A percentile compares a stretch with the other conserved stretches of the same genome.
These are phyloP conservation scores for Loriculus beryllinus DNA, from an alignment of 2,797 vertebrate genomes.

Conservation along the genomic window DNA sequence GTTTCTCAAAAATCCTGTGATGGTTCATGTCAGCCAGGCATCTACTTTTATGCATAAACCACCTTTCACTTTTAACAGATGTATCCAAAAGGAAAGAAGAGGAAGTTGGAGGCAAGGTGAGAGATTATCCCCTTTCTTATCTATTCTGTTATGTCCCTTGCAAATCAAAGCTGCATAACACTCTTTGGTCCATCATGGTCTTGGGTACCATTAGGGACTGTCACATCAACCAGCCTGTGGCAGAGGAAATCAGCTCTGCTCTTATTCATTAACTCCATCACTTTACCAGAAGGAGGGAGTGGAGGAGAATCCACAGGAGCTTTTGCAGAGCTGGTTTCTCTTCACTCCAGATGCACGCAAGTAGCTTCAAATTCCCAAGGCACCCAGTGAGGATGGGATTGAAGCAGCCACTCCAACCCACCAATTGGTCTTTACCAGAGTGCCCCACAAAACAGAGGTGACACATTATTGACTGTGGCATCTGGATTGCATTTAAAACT, in stretches of 20 bases:
- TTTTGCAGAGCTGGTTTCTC: background rate
- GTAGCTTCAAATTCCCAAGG: background rate
- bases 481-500: background rate
- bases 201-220: background rate
- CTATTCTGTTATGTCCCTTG: background rate
- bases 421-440: background rate
- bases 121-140: background rate
- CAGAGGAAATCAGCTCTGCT: background rate
- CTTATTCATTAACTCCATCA: background rate
- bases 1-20: background rate
- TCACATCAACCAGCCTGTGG: background rate
- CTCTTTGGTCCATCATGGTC: background rate
- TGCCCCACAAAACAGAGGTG: background rate
- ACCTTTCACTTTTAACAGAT: background rate
- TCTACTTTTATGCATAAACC: background rate
- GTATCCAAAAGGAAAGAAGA: background rate
- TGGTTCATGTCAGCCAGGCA: background rate
- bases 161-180: background rate
- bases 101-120: background rate
- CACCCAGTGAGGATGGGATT: background rate
- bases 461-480: fast-evolving
- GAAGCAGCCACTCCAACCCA: background rate
- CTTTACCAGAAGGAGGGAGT: background rate
- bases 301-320: background rate
- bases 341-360: background rate